Evolutionary conservation across 2,797 vertebrate species (phyloP), one percentile per base, ranked within the genome.

Genomic region (Coilia nasus): DNA sequence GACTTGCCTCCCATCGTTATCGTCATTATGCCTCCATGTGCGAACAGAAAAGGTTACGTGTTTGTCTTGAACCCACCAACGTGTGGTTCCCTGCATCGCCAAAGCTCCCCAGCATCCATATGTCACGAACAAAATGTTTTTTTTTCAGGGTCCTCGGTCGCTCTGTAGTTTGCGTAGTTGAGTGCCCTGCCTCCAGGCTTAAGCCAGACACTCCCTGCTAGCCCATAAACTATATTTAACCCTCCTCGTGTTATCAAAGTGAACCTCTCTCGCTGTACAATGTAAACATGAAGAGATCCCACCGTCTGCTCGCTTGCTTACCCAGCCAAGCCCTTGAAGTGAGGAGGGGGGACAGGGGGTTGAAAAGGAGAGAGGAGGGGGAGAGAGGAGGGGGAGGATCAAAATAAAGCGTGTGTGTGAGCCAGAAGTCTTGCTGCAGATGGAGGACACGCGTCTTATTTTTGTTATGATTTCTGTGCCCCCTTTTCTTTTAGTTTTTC

Each of bases 371-470:
- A 19, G 64, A 17, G 31, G 3, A 3, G 17, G 57, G 11, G 28
- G 35, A 54, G 5, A 35, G 64, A 17, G 31, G 17, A 19, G 17
- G 57, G 14, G 57, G 57, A 59, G 67, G 67, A 17, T 75, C 14
- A 35, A 35, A 35, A 75, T 28, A 75, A 6, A 4, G 67, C 31
- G 67, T 35, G 67, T 17, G 86, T 15, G 84, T 62, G 87, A 83
- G 84, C 88, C 84, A 90, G 89, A 89, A 90, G 87, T 88, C 83
- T 91, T 50, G 81, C 50, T 83, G 81, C 88, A 83, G 91, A 78
- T 88, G 90, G 90, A 87, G 90, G 90, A 86, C 86, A 64, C 81
- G 83, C 89, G 82, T 85, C 90, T 87, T 83, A 88, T 88, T 90
- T 87, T 75, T 19, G 67, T 35, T 17, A 17, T 75, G 67, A 35